Evolutionary conservation across 1,140 invertebrate genomes (phyloP), one percentile per base, ranked within the genome.

Genomic region (Gryon sp.): DNA sequence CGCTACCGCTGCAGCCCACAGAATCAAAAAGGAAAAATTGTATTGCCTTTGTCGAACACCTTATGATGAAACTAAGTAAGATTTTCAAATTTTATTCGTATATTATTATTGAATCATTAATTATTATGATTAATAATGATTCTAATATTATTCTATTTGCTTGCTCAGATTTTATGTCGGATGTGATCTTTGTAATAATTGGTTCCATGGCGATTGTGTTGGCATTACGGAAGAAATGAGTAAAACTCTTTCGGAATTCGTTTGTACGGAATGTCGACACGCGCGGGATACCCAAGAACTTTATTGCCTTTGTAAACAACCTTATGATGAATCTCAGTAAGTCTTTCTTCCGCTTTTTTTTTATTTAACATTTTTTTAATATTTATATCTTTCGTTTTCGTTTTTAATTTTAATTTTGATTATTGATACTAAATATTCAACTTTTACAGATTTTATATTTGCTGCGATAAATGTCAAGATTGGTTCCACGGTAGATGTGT

Each of bases 401-500:
- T n/a, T n/a, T n/a, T n/a, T 53, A 24, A 52, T 48, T 14, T 34
- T 43, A 4, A 8, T 60, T 70, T 41, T 22, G 30, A 26, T 76
- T 38, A 43, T 40, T 66, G n/a, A n/a, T n/a, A n/a, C n/a, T n/a
- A n/a, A n/a, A n/a, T n/a, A n/a, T n/a, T n/a, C n/a, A n/a, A n/a
- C 59, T 79, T 59, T 82, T 88, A 16, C 77, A 95, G 94, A 82
- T 96, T 98, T 92, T 98, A 97, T 85, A 99, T 99, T 81, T 98
- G 97, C 80, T 99, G 98, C 89, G 98, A 99, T 87, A 93, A 94
- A 45, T 99, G 98, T 89, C 96, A 99, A 87, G 97, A 99, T 87
- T 99, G 98, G 98, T 99, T 99, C 89, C 98, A 99, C 87, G 98
- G 98, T 2, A 91, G 95, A 46, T 99, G 98, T 88, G 97, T 99